Evolutionary conservation across 2,888 invertebrate species (phyloP).

Genomic region (Clusia tigrina): DNA sequence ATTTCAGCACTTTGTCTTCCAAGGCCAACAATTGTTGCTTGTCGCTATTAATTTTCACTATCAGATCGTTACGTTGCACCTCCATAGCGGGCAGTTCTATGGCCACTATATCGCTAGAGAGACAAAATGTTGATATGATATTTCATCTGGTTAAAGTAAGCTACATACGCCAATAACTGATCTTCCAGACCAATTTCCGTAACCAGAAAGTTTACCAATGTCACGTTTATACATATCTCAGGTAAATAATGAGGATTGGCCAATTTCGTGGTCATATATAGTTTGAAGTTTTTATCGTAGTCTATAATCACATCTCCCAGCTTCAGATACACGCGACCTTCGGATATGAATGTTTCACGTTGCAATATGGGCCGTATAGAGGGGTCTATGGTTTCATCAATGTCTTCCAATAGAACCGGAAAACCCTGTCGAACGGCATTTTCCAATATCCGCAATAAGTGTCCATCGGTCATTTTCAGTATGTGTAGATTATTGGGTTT

Average conservation of each 20-base stretch:
- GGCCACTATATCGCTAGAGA: slow-evolving; percentile 74
- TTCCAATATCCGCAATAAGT: slow-evolving; percentile 81
- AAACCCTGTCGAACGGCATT: slow-evolving; percentile 80
- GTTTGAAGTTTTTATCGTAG: slow-evolving; percentile 83
- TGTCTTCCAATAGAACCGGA: slow-evolving; percentile 87
- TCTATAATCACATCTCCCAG: slow-evolving; percentile 90
- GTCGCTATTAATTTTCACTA: slow-evolving; percentile 84
- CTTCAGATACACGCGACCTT: slow-evolving; percentile 81
- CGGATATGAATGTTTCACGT: slow-evolving; percentile 77
- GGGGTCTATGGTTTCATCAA: slow-evolving; percentile 88
- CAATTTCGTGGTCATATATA: slow-evolving; percentile 91
- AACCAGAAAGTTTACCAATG: slow-evolving; percentile 91
- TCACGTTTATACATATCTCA: slow-evolving; percentile 91
- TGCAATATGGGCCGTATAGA: slow-evolving; percentile 83
- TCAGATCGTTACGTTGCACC: slow-evolving; percentile 79
- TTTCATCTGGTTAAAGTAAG: neutral
- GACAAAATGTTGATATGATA: too few relatives aligned
- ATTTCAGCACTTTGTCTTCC: slow-evolving; percentile 87
- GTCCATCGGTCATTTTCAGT: slow-evolving; percentile 79
- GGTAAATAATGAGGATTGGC: slow-evolving; percentile 94
- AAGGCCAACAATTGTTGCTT: slow-evolving; percentile 84
- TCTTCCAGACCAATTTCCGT: slow-evolving; percentile 90
- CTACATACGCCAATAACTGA: slow-evolving; percentile 83
- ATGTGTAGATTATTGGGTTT: slow-evolving; percentile 76
- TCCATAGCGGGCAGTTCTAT: slow-evolving; percentile 90